phyloP scores from a whole-genome alignment of 2,888 invertebrate genomes.

The Acheta domesticus region DNA sequence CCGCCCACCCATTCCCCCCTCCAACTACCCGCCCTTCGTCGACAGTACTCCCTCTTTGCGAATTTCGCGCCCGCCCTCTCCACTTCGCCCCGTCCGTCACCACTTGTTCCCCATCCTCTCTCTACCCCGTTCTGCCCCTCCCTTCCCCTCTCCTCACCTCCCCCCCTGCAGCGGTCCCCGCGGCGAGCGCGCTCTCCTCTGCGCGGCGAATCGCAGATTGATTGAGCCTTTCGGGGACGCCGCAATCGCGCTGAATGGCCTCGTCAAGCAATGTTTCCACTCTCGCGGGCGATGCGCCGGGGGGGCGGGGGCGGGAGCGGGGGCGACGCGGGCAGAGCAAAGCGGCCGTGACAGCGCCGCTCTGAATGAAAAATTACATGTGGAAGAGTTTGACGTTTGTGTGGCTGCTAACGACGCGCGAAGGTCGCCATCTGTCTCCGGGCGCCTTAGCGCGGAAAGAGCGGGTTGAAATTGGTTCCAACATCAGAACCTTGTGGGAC shows the following conservation, averaged over 20 bases:
- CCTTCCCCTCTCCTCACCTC: not conserved
- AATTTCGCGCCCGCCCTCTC: too few relatives aligned
- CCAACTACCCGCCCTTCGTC: too few relatives aligned
- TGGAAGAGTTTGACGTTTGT: not conserved
- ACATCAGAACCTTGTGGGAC: too few relatives aligned
- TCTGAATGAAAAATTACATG: not conserved
- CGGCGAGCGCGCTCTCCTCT: not conserved
- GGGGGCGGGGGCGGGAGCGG: not conserved
- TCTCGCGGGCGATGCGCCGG: not conserved
- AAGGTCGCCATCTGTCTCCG: too few relatives aligned
- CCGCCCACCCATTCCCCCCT: too few relatives aligned
- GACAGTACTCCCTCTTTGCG: too few relatives aligned
- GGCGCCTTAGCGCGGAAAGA: too few relatives aligned
- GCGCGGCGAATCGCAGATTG: not conserved
- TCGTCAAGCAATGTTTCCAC: not conserved
- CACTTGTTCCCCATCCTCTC: not conserved
- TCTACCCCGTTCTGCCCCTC: not conserved
- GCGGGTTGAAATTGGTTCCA: too few relatives aligned
- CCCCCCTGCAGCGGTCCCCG: not conserved
- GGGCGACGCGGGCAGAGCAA: not conserved
- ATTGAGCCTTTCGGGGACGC: not conserved
- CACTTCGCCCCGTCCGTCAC: too few relatives aligned
- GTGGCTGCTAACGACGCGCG: not conserved
- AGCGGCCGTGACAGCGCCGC: constrained; percentile 3
- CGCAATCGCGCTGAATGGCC: not conserved